These are phyloP conservation scores for Lepidurus couesii DNA, from an alignment of 1,140 invertebrate genomes.

Conservation along the genomic window DNA sequence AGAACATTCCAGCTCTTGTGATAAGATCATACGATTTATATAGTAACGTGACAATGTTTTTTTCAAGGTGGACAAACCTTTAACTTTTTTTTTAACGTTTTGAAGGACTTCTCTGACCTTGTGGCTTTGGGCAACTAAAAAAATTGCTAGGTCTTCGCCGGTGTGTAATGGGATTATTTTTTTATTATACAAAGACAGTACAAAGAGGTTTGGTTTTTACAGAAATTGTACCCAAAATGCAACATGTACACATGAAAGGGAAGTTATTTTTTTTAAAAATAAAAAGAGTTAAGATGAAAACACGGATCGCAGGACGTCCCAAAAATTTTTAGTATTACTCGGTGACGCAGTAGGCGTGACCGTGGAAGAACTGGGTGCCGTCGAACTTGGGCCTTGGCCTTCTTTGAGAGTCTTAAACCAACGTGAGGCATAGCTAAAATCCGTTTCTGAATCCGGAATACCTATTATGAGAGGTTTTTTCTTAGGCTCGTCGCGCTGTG, in stretches of 20 bases:
- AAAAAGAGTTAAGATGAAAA: background rate
- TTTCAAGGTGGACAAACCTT: background rate
- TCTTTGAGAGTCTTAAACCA: constrained; percentile 13
- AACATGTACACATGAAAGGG: background rate
- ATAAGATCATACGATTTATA: background rate
- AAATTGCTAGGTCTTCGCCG: background rate
- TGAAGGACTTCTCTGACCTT: background rate
- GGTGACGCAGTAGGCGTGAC: background rate
- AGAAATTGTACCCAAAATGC: background rate
- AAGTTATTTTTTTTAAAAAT: background rate
- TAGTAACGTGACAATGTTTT: background rate
- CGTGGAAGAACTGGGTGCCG: background rate
- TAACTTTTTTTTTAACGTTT: background rate
- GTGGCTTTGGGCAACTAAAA: background rate
- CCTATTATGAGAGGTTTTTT: constrained; percentile 9
- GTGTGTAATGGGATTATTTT: constrained; percentile 16
- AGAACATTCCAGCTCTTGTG: background rate
- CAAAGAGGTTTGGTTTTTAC: background rate
- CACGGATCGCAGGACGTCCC: background rate
- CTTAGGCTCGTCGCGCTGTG: background rate
- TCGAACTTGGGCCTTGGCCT: background rate
- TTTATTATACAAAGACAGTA: constrained; percentile 19
- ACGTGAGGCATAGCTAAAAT: background rate
- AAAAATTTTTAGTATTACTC: background rate
- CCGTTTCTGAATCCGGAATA: constrained; percentile 3